These are phyloP conservation scores for Pterostichus madidus DNA, from an alignment of 2,888 invertebrate species.

Conservation along the genomic window DNA sequence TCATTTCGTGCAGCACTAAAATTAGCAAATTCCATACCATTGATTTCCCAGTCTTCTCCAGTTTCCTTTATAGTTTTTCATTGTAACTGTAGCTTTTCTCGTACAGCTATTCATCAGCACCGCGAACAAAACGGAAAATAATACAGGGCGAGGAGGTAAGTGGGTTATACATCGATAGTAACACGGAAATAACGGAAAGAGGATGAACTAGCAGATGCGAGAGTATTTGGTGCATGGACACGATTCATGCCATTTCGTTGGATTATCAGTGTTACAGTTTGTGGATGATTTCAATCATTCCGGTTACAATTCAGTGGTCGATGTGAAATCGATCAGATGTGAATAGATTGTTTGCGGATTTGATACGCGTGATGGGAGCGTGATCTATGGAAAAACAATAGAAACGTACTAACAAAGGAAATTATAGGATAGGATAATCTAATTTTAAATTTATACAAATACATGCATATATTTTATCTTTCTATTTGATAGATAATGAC, in stretches of 20 bases:
- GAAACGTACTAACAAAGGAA: too few relatives aligned
- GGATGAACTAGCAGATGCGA: not conserved
- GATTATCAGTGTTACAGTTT: slow-evolving; percentile 12
- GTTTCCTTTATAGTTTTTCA: slow-evolving; percentile 15
- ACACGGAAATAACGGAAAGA: slow-evolving; percentile 28
- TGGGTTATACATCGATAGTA: slow-evolving; percentile 28
- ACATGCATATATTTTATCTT: too few relatives aligned
- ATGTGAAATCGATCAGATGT: slow-evolving; percentile 4
- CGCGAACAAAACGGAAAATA: slow-evolving; percentile 18
- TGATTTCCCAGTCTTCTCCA: slow-evolving; percentile 14
- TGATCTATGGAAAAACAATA: too few relatives aligned
- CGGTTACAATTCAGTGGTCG: slow-evolving; percentile 14
- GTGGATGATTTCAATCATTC: slow-evolving; percentile 21
- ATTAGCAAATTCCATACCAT: slow-evolving; percentile 30
- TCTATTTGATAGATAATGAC: too few relatives aligned
- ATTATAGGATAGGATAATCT: too few relatives aligned
- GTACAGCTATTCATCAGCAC: not conserved
- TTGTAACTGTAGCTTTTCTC: slow-evolving; percentile 30
- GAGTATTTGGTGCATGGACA: not conserved
- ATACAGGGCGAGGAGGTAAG: slow-evolving; percentile 18
- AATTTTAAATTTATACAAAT: too few relatives aligned
- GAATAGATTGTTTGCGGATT: not conserved
- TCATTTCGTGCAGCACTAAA: not conserved
- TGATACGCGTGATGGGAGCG: not conserved
- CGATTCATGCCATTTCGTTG: slow-evolving; percentile 14